Evolutionary conservation across 2,113 vertebrate species (phyloP).

Genomic region (Cricetomys ansorgei): DNA sequence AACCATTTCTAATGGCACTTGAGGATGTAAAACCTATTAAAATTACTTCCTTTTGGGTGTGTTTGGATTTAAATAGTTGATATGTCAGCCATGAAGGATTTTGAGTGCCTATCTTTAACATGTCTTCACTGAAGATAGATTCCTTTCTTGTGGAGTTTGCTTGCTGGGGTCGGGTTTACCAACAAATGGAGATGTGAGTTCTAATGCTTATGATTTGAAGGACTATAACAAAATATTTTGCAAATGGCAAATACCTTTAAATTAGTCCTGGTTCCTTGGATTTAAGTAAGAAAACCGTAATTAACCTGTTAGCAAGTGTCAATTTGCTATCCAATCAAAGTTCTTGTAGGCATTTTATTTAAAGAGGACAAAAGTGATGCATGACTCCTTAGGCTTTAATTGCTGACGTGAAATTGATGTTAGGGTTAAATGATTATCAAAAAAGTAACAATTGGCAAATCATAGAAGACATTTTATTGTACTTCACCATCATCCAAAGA

Average conservation of each 20-base stretch:
- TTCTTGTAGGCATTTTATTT: neutral
- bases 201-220: neutral
- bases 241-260: neutral
- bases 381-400: neutral
- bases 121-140: neutral
- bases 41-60: neutral
- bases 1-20: slow-evolving; percentile 34
- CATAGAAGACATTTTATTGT: neutral
- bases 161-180: neutral
- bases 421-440: neutral
- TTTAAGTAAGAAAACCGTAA: slow-evolving; percentile 25
- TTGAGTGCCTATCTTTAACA: neutral
- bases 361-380: neutral
- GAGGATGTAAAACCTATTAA: neutral
- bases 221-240: neutral
- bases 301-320: neutral
- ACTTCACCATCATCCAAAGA: slow-evolving; percentile 12
- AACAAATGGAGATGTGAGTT: neutral
- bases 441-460: neutral
- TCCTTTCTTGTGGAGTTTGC: neutral
- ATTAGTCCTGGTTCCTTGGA: neutral
- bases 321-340: neutral
- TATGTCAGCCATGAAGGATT: neutral
- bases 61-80: neutral
- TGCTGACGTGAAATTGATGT: neutral